These are phyloP conservation scores for Pseudochaenichthys georgianus DNA, from an alignment of 2,797 vertebrate genomes.

Conservation along the genomic window DNA sequence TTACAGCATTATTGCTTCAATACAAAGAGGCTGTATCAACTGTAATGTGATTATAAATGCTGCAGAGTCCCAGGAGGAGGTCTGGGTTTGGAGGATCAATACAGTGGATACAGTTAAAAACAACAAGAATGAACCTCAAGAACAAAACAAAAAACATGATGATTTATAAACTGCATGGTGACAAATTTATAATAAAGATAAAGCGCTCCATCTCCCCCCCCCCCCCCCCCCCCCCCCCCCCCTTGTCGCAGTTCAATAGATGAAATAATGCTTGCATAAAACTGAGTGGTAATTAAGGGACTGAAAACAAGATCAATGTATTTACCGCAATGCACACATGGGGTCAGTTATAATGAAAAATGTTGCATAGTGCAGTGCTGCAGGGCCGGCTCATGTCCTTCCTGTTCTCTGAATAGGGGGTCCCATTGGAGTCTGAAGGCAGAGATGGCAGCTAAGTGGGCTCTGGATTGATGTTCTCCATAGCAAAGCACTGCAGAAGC, in stretches of 20 bases:
- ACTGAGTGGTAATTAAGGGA: conserved; percentile 48
- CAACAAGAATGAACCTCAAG: conserved; percentile 12
- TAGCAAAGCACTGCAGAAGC: conserved; percentile 79
- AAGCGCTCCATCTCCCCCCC: neutral
- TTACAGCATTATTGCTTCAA: conserved; percentile 41
- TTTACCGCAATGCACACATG: conserved; percentile 54
- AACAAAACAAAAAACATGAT: conserved; percentile 5
- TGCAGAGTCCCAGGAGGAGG: conserved; percentile 34
- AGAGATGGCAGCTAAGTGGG: conserved; percentile 73
- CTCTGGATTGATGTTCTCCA: conserved; percentile 76
- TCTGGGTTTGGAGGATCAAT: conserved; percentile 42
- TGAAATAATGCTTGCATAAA: conserved; percentile 39
- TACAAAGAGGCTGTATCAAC: conserved; percentile 26
- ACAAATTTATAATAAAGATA: conserved; percentile 13
- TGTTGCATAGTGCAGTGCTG: conserved; percentile 35
- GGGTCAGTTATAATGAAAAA: conserved; percentile 57
- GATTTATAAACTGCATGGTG: conserved; percentile 12
- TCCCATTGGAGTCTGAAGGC: conserved; percentile 61
- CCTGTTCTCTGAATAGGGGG: conserved; percentile 36
- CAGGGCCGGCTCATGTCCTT: conserved; percentile 50
- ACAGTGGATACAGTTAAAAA: conserved; percentile 26
- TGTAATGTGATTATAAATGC: conserved; percentile 39
- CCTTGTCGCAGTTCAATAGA: conserved; percentile 33
- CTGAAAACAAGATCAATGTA: conserved; percentile 42
- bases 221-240: neutral